A percentile compares a stretch with the other conserved stretches of the same genome.
phyloP scores from a whole-genome alignment of 2,113 vertebrate genomes.

The Indicator maculatus region DNA sequence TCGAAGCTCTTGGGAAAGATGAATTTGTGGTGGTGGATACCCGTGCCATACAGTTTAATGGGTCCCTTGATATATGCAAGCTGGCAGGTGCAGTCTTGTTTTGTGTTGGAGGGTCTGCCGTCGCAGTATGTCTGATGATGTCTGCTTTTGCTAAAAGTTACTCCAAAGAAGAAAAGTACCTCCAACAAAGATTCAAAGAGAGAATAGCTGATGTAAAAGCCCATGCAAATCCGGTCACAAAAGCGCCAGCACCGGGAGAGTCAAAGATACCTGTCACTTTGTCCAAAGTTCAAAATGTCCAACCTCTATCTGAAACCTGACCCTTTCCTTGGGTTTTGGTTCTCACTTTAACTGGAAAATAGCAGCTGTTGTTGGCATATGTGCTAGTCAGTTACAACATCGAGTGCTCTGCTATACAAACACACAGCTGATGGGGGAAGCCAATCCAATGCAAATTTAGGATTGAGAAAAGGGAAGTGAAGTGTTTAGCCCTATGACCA shows the following conservation, averaged over 20 bases:
- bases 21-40: conserved; percentile 89
- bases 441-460: background rate
- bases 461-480: background rate
- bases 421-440: background rate
- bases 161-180: conserved; percentile 90
- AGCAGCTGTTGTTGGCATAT: conserved; percentile 64
- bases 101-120: conserved; percentile 88
- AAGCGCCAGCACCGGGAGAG: conserved; percentile 87
- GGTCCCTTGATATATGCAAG: conserved; percentile 91
- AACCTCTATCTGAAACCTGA: conserved; percentile 89
- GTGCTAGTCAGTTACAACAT: background rate
- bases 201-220: conserved; percentile 88
- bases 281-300: conserved; percentile 94
- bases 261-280: conserved; percentile 93
- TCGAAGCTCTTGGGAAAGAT: conserved; percentile 92
- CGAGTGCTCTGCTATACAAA: background rate
- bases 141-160: conserved; percentile 89
- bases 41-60: conserved; percentile 88
- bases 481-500: conserved; percentile 1
- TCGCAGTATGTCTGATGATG: conserved; percentile 89
- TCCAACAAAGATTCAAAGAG: conserved; percentile 95
- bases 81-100: conserved; percentile 91
- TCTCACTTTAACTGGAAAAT: conserved; percentile 55
- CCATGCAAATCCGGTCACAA: conserved; percentile 85
- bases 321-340: conserved; percentile 16